Base-by-base conservation (phyloP, 1,140 invertebrate species). In the Zaprionus ghesquierei region DNA sequence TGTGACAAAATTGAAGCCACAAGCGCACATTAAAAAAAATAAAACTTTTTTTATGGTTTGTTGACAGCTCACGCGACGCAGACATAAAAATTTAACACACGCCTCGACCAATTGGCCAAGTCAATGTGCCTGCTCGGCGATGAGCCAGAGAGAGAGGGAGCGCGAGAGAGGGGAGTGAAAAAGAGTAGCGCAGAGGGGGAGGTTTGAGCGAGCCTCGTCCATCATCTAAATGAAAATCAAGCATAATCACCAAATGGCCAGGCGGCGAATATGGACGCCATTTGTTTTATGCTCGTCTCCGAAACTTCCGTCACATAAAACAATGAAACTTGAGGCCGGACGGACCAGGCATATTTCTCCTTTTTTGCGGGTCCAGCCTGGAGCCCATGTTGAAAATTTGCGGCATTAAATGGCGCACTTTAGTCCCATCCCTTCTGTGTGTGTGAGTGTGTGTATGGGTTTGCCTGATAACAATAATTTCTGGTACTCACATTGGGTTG, bases 141-240 rank as follows among this genome's bases (percentile, higher is more conserved):
- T 18, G 18, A 25, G 23, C 8, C 0, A 33, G n/a, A 13, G 15
- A 46, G 33, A n/a, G n/a, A 60, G 2, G 25, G n/a, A 12, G 3
- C n/a, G 35, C 33, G 10, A 38, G 23, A 46, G 33, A 35, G 12
- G 23, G 8, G 38, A n/a, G n/a, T 4, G 23, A 31, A 23, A 25
- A 12, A 31, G 44, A 18, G 20, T 12, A 25, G 38, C 8, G 18
- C 8, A 20, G 5, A 20, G 5, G 22, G 41, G 18, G 10, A 15
- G 35, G n/a, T 33, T 10, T 65, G 44, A 0, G 22, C 8, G 35
- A 20, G 61, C 44, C 79, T 72, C 58, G 79, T 87, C 77, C 82
- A 87, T 87, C 84, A 89, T 89, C 84, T 86, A 82, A 87, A 87
- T 87, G 79, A 82, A 87, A 89, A 89, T 87, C 75, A 77, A 72